These are phyloP conservation scores for Chiloscyllium plagiosum DNA, from an alignment of 2,113 vertebrate species.

Conservation along the genomic window DNA sequence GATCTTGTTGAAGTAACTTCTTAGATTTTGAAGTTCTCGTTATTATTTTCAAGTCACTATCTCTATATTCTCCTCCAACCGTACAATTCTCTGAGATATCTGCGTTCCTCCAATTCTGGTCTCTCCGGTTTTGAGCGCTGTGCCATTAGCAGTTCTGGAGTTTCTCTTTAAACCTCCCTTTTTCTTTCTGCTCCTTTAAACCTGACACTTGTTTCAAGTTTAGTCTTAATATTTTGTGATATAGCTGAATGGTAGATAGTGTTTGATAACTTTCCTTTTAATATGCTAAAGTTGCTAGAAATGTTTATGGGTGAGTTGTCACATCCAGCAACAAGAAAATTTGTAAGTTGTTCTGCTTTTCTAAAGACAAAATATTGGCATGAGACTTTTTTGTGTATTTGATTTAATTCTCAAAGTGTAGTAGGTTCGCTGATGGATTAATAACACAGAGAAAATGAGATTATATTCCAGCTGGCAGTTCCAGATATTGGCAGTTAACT, in stretches of 20 bases:
- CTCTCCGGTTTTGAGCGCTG: not conserved
- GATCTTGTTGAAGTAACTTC: not conserved
- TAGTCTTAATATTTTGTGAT: too few relatives aligned
- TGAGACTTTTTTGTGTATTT: too few relatives aligned
- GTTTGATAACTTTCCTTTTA: not conserved
- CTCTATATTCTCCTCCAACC: not conserved
- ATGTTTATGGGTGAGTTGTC: too few relatives aligned
- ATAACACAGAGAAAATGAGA: not conserved
- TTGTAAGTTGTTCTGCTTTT: not conserved
- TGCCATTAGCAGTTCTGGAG: not conserved
- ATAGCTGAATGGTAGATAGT: not conserved
- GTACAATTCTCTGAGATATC: not conserved
- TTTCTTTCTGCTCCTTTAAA: not conserved
- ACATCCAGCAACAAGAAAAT: too few relatives aligned
- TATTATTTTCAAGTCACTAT: not conserved
- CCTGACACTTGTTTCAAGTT: not conserved
- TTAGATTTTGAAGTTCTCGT: not conserved
- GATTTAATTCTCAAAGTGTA: not conserved
- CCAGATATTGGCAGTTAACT: not conserved
- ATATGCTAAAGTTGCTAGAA: not conserved
- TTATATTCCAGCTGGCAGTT: not conserved
- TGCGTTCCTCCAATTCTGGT: not conserved
- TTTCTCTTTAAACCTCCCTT: not conserved
- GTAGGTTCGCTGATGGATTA: not conserved
- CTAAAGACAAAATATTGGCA: too few relatives aligned